Evolutionary conservation across 30 jellyfish, hydroid and myxozoan genomes (phyloP).

Genomic region (Euphysa ruthae): DNA sequence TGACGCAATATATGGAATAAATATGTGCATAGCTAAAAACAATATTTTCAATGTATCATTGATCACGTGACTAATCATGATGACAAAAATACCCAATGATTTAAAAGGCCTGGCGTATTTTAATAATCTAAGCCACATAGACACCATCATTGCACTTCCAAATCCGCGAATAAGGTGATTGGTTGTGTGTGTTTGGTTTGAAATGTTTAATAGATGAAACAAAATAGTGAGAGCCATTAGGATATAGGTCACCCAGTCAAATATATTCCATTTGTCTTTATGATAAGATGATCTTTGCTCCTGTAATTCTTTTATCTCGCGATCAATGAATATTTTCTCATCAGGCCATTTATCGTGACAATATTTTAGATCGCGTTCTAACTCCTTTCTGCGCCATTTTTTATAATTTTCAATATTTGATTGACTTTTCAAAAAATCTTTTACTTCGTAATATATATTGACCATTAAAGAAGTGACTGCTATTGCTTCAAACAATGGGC

Average conservation of each 20-base stretch:
- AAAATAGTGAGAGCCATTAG: constrained; percentile 39
- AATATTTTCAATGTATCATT: constrained; percentile 64
- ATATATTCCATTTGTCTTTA: constrained; percentile 82
- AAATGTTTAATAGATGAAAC: constrained; percentile 34
- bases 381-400: constrained; percentile 76
- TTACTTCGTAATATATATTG: constrained; percentile 36
- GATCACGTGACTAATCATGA: constrained; percentile 66
- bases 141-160: constrained; percentile 54
- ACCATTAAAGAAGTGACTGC: constrained; percentile 22
- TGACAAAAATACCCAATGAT: constrained; percentile 85
- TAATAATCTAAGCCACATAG: constrained; percentile 77
- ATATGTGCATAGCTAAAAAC: constrained; percentile 45
- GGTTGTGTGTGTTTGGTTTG: constrained; percentile 21
- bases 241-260: constrained; percentile 67
- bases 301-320: constrained; percentile 50
- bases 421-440: constrained; percentile 45
- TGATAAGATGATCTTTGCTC: constrained; percentile 34
- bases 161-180: constrained; percentile 40
- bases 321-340: constrained; percentile 70
- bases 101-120: constrained; percentile 85
- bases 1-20: constrained; percentile 90
- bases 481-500: constrained; percentile 33
- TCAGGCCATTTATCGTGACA: constrained; percentile 98
- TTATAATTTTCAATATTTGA: constrained; percentile 33
- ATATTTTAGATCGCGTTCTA: constrained; percentile 48